Evolutionary conservation across 2,888 invertebrate genomes (phyloP).

Genomic region (Punctoribates punctum): DNA sequence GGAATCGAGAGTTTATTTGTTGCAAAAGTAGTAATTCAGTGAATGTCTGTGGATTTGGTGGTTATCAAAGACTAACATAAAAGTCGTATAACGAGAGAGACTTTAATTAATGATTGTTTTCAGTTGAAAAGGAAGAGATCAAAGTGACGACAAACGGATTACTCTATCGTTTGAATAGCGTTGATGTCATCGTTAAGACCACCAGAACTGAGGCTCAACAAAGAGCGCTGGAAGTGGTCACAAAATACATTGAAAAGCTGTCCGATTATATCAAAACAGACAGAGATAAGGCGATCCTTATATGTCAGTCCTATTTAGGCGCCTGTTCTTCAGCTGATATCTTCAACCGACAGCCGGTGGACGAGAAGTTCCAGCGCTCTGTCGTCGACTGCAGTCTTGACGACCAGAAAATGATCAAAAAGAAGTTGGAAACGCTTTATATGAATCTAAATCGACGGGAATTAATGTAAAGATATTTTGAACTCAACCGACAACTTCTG

Average conservation of each 20-base stretch:
- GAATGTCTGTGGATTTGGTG: too few species aligned
- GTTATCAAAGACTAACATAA: too few species aligned
- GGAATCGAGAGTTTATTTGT: neutral
- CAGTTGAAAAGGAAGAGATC: constrained; percentile 55
- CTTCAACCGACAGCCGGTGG: constrained; percentile 50
- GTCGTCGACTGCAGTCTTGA: constrained; percentile 55
- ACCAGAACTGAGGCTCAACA: constrained; percentile 54
- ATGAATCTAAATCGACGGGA: neutral
- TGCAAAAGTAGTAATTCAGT: neutral
- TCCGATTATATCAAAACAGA: constrained; percentile 49
- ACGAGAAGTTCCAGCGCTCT: constrained; percentile 53
- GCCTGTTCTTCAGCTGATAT: constrained; percentile 53
- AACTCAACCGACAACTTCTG: too few species aligned
- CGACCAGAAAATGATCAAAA: constrained; percentile 54
- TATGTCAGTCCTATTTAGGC: constrained; percentile 53
- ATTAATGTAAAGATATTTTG: neutral
- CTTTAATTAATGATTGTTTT: neutral
- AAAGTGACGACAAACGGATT: constrained; percentile 53
- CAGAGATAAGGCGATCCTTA: constrained; percentile 48
- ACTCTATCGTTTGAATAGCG: constrained; percentile 53
- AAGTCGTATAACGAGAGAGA: too few species aligned
- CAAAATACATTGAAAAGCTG: constrained; percentile 51
- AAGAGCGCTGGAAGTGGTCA: constrained; percentile 52
- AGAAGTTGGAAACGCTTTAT: constrained; percentile 48
- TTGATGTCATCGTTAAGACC: constrained; percentile 53